A percentile compares a stretch with the other conserved stretches of the same genome.
Evolutionary conservation across 2,113 vertebrate genomes (phyloP).

Genomic region (Ifrita kowaldi): DNA sequence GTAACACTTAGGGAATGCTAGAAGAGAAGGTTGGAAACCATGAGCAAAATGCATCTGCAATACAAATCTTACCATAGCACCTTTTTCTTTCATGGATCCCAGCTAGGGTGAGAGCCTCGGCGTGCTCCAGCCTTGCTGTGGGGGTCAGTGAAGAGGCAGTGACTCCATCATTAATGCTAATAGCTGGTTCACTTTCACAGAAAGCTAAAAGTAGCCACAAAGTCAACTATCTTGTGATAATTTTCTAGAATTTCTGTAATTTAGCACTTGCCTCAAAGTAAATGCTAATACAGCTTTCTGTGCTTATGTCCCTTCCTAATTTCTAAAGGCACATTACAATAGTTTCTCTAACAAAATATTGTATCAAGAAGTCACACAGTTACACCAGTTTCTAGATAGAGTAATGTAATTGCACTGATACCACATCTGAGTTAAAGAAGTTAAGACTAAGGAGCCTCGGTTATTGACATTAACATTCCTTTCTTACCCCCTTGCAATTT

Average conservation of each 20-base stretch:
- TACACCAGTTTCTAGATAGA: background rate
- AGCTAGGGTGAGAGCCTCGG: background rate
- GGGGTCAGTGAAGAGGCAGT: background rate
- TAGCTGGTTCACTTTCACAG: background rate
- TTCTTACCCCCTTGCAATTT: background rate
- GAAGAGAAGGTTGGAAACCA: background rate
- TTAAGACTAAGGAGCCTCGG: background rate
- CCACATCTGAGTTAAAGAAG: background rate
- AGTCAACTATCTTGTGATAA: background rate
- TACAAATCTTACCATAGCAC: background rate
- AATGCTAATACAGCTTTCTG: background rate
- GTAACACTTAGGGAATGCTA: background rate
- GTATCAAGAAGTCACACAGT: background rate
- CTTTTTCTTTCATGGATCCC: background rate
- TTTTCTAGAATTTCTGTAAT: background rate
- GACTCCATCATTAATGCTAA: background rate
- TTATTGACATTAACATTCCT: background rate
- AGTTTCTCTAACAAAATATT: background rate
- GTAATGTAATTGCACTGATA: background rate
- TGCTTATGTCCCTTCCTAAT: background rate
- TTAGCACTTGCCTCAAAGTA: background rate
- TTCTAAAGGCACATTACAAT: background rate
- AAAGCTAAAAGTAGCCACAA: background rate
- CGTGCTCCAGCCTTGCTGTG: background rate
- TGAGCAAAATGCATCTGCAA: background rate